phyloP scores from a whole-genome alignment of 2,113 vertebrate genomes.

The Megaceryle torquata region DNA sequence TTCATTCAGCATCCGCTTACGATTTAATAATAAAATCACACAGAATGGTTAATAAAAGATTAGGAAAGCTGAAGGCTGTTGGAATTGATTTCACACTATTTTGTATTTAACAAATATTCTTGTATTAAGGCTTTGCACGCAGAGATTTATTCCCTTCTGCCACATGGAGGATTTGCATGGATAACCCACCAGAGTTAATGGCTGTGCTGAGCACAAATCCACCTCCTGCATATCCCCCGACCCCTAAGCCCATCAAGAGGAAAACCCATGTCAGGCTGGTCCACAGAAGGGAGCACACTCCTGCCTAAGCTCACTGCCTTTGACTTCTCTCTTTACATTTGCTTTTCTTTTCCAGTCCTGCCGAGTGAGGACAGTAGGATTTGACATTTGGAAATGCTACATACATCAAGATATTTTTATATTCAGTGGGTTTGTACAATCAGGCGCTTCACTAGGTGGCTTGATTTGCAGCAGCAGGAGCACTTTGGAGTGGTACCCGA shows the following conservation, averaged over 20 bases:
- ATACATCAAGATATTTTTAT: neutral
- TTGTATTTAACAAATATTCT: slow-evolving; percentile 29
- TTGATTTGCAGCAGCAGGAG: neutral
- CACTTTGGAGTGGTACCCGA: neutral
- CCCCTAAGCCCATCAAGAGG: neutral
- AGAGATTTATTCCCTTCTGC: neutral
- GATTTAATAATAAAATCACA: slow-evolving; percentile 24
- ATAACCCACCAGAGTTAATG: slow-evolving; percentile 17
- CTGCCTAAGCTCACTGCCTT: neutral
- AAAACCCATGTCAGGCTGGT: neutral
- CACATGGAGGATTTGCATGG: slow-evolving; percentile 19
- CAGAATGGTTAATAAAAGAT: slow-evolving; percentile 35
- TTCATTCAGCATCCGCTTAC: neutral
- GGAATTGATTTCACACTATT: slow-evolving; percentile 28
- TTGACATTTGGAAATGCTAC: neutral
- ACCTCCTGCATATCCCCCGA: neutral
- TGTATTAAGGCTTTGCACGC: neutral
- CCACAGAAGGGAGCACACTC: neutral
- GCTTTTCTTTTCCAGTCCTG: neutral
- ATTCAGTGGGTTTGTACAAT: neutral
- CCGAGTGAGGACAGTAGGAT: neutral
- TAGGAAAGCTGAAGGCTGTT: slow-evolving; percentile 4
- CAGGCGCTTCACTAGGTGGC: neutral
- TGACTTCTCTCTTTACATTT: neutral
- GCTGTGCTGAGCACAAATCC: neutral